Evolutionary conservation across 2,797 vertebrate genomes (phyloP), one percentile per base, ranked within the genome.

Genomic region (Rhinoraja longicauda): DNA sequence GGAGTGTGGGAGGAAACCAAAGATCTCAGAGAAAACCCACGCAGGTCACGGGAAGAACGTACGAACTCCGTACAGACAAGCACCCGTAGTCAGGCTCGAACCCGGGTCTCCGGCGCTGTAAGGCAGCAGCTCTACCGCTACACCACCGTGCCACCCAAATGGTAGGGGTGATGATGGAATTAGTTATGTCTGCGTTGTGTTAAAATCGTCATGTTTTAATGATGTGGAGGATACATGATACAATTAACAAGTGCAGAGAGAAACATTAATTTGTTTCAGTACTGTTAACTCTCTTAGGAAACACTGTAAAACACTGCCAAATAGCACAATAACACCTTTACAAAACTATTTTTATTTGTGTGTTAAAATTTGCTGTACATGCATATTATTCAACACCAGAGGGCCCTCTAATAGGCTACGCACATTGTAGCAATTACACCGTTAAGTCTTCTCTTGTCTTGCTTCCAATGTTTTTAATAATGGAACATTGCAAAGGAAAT

Each of bases 321-420:
- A 32, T 1, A 21, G 19, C 59, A 67, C 84, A 88, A 15, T 29
- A 36, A 21, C 53, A 21, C 15, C n/a, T 88, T 21, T 24, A 21
- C 84, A 36, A 36, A 62, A 88, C 67, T 4, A 32, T 6, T n/a
- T n/a, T n/a, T 24, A 17, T n/a, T 67, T 67, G 36, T 67, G 62
- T 32, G 59, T 21, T 67, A 36, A 88, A 67, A 67, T 88, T n/a
- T 32, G 32, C n/a, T 36, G 59, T 9, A 64, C 8, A 1, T 64
- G 84, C 59, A 67, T 36, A 67, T 88, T 67, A 15, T 67, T 88
- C 12, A 88, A 64, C 84, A 88, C n/a, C 64, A 88, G 84, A 88
- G 62, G 62, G 59, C n/a, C 70, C 21, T 32, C 84, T 67, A 7
- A 32, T 12, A n/a, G 84, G 36, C n/a, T 77, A 77, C 77, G 76